Evolutionary conservation across 2,113 vertebrate species (phyloP), one percentile per base, ranked within the genome.

Genomic region (Ardeotis arabs): DNA sequence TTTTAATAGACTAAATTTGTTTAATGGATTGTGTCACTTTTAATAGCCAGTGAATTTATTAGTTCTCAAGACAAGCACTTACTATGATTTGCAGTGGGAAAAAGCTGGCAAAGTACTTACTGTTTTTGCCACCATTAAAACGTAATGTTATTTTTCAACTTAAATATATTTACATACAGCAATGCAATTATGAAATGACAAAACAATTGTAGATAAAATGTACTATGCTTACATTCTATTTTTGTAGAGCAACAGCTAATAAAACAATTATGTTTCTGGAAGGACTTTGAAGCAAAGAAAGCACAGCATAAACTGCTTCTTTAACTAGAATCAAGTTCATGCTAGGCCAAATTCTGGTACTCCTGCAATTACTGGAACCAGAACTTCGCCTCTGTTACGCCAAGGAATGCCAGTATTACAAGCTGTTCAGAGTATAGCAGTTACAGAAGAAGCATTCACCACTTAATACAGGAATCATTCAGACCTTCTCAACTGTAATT

Each of bases 11-110:
- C 84, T 88, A 88, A 89, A 84, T 41, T 73, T 93, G 80, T 94
- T 93, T 93, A 96, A 95, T 93, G 67, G 69, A 72, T 95, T 96
- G 31, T 95, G 83, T 92, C 74, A 88, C 58, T 83, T 95, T 55
- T 70, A 87, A 72, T 79, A 91, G 72, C 89, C 66, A 83, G 83
- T 69, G 27, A 92, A 93, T 67, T 91, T 91, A 50, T 18, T 96
- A 94, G 93, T 85, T 96, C 89, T 73, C 22, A 47, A 75, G 56
- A 45, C 41, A 91, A 95, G 44, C 85, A 67, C 91, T 97, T 96
- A 82, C 49, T 47, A 37, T 18, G 35, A 82, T 69, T 94, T 29
- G 13, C 35, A 63, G 29, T 41, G 19, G 64, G 35, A 69, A 95
- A 41, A 67, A 90, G 53, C 49, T 92, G 79, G 72, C 44, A 24